A percentile compares a stretch with the other conserved stretches of the same genome.
Evolutionary conservation across 1,140 invertebrate species (phyloP).

Genomic region (Cephus cinctus): DNA sequence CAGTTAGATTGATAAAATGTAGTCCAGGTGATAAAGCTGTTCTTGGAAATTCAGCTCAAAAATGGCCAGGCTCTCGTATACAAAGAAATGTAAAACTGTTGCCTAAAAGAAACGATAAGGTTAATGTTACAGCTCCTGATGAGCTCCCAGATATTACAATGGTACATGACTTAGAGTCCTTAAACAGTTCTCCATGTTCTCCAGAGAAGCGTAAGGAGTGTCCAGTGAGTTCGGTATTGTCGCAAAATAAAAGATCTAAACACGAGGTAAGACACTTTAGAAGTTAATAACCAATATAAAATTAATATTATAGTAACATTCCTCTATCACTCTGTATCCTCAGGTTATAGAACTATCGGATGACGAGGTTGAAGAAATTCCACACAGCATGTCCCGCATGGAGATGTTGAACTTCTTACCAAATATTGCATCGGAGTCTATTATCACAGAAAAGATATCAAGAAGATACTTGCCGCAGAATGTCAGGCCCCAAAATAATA

Average conservation of each 20-base stretch:
- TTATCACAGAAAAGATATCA: slow-evolving; percentile 29
- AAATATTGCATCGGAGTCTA: slow-evolving; percentile 35
- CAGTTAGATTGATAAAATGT: slow-evolving; percentile 35
- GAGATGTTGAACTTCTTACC: slow-evolving; percentile 48
- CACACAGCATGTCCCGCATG: slow-evolving; percentile 35
- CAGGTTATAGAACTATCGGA: slow-evolving; percentile 51
- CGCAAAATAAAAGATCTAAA: slow-evolving; percentile 31
- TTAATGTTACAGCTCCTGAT: too few species aligned
- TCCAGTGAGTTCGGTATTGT: too few species aligned
- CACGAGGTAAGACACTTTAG: slow-evolving; percentile 41
- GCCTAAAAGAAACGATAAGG: slow-evolving; percentile 44
- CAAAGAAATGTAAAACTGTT: slow-evolving; percentile 49
- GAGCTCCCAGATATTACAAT: too few species aligned
- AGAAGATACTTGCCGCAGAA: slow-evolving; percentile 38
- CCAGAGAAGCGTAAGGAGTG: too few species aligned
- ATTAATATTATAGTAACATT: too few species aligned
- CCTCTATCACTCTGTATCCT: too few species aligned
- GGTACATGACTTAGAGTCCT: too few species aligned
- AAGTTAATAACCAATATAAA: too few species aligned
- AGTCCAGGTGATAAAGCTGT: neutral
- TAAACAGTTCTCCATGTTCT: too few species aligned
- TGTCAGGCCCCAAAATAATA: slow-evolving; percentile 35
- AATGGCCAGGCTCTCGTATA: slow-evolving; percentile 44
- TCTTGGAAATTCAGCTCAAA: slow-evolving; percentile 17
- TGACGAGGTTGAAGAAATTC: slow-evolving; percentile 48